Evolutionary conservation across 2,113 vertebrate species (phyloP).

Genomic region (Oncorhynchus mykiss): DNA sequence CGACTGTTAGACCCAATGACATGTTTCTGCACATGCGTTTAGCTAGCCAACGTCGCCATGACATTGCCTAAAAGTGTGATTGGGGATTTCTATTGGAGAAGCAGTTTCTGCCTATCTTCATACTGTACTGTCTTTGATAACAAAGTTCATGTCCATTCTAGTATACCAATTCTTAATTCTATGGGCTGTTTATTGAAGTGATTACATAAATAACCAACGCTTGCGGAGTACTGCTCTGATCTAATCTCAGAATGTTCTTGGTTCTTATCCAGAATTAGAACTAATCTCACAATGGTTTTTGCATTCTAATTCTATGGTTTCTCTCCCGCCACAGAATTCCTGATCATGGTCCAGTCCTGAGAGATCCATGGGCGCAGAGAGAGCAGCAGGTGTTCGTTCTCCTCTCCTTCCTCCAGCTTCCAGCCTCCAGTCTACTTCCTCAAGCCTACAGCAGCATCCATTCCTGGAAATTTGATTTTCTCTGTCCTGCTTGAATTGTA

Average conservation of each 20-base stretch:
- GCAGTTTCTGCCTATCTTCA: too few relatives aligned
- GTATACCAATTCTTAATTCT: too few relatives aligned
- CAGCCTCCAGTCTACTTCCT: slow-evolving; percentile 2
- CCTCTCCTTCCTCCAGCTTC: slow-evolving; percentile 1
- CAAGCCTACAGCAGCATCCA: slow-evolving; percentile 2
- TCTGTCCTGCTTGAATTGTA: slow-evolving; percentile 36
- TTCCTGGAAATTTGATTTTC: slow-evolving; percentile 16
- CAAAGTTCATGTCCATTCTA: too few relatives aligned
- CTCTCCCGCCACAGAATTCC: slow-evolving; percentile 81
- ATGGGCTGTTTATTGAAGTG: too few relatives aligned
- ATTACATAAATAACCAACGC: too few relatives aligned
- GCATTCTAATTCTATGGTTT: slow-evolving; percentile 8
- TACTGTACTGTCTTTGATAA: too few relatives aligned
- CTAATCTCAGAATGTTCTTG: background rate
- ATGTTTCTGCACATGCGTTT: too few relatives aligned
- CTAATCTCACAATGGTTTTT: background rate
- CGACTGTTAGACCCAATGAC: too few relatives aligned
- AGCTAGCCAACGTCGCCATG: too few relatives aligned
- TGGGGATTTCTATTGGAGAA: too few relatives aligned
- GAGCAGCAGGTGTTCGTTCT: background rate
- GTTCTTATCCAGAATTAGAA: too few relatives aligned
- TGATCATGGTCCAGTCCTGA: slow-evolving; percentile 90
- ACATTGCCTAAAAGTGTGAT: too few relatives aligned
- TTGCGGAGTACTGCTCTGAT: background rate
- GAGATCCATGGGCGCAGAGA: slow-evolving; percentile 15